Evolutionary conservation across 2,888 invertebrate species (phyloP).

Genomic region (Folsomia manolachei): DNA sequence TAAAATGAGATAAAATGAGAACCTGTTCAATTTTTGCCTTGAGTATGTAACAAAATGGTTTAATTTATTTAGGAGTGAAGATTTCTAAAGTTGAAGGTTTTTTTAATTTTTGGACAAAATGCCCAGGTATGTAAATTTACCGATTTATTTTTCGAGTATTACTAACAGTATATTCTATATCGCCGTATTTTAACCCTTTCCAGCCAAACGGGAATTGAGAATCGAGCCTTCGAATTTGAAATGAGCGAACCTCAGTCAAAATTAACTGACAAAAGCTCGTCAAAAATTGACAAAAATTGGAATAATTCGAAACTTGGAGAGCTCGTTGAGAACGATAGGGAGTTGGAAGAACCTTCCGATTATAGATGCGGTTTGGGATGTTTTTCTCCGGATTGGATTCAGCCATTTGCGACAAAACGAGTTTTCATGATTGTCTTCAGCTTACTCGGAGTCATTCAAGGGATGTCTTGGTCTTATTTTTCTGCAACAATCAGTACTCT

Average conservation of each 20-base stretch:
- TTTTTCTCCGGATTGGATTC: slow-evolving; percentile 35
- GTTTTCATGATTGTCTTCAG: slow-evolving; percentile 65
- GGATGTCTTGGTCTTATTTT: slow-evolving; percentile 68
- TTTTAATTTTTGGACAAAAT: no score
- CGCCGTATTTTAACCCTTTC: no score
- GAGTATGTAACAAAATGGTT: no score
- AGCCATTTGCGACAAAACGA: slow-evolving; percentile 60
- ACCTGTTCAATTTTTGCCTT: no score
- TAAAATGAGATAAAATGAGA: no score
- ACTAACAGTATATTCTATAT: no score
- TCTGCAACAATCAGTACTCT: slow-evolving; percentile 65
- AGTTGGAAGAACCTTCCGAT: slow-evolving; percentile 9
- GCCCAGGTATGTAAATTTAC: no score
- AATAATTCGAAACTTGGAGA: neutral
- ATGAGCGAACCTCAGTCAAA: neutral
- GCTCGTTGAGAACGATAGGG: neutral
- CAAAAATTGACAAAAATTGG: neutral
- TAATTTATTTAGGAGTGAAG: no score
- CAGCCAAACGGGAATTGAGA: neutral
- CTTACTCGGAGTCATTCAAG: slow-evolving; percentile 65
- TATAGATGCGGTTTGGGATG: slow-evolving; percentile 34
- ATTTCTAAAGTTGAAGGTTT: no score
- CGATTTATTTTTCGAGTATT: no score
- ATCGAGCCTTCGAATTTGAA: slow-evolving; percentile 11
- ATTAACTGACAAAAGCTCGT: neutral